Base-by-base conservation (phyloP, 2,888 invertebrate species). In the Scaptomyza reducta region DNA sequence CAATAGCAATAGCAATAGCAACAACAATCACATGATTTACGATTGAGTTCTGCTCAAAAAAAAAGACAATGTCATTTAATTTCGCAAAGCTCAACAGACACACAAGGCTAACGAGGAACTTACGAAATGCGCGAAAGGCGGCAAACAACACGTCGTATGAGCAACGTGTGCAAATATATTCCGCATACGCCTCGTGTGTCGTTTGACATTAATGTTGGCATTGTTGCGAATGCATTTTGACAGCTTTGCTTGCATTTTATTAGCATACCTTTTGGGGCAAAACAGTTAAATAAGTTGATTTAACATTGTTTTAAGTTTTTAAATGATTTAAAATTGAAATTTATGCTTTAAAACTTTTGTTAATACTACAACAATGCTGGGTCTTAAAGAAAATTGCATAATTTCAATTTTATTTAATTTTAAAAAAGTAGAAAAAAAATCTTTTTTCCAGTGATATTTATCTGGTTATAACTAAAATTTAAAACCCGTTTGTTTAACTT, bases 41-140 rank as follows among this genome's bases (percentile, higher is more conserved):
- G 75, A 77, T 83, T 70, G 73, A 79, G 68, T 66, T 11, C 53
- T 46, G 62, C 62, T 68, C 55, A 41, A 14, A 14, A 35, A 74
- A 74, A 38, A 74, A 71, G 80, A 79, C 81, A 81, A 77, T 77
- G 74, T 70, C 70, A 77, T 74, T 74, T 78, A 63, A 76, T 79
- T 70, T 76, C 70, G 79, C 42, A 6, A 6, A 14, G 35, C 35
- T n/a, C 3, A 22, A 22, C 35, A 33, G 5, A 63, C 54, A 53
- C 79, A 5, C 4, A 59, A 56, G 77, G 74, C 70, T 77, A 76
- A 82, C 77, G 68, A 82, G 61, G 51, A 54, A 44, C 27, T 35
- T 51, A 51, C 7, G 22, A 3, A 27, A 27, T 6, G 27, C 27
- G 27, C 6, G 22, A 22, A 22, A 22, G 3, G 49, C 45, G 7